Evolutionary conservation across 2,888 invertebrate genomes (phyloP).

Genomic region (Scrobipalpa costella): DNA sequence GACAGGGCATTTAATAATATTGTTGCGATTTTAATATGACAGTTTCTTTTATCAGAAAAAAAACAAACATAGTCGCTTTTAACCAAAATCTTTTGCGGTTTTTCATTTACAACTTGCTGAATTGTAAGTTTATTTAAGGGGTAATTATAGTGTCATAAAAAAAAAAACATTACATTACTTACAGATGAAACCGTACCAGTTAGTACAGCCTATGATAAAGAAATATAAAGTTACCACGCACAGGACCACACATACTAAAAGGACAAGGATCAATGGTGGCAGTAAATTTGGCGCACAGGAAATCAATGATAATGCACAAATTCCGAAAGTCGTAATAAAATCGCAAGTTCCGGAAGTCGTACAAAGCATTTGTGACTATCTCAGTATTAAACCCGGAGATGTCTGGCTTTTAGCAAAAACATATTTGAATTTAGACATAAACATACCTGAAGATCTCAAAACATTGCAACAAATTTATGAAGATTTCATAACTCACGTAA

Average conservation of each 20-base stretch:
- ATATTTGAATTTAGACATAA: conserved; percentile 11
- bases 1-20: too few relatives aligned
- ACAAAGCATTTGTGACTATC: neutral
- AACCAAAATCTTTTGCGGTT: too few relatives aligned
- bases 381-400: neutral
- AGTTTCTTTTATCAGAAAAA: too few relatives aligned
- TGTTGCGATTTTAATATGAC: too few relatives aligned
- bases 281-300: neutral
- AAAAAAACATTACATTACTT: neutral
- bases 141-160: too few relatives aligned
- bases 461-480: neutral
- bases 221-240: too few relatives aligned
- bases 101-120: too few relatives aligned
- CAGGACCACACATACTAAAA: too few relatives aligned
- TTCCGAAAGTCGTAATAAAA: neutral
- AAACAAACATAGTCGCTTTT: too few relatives aligned
- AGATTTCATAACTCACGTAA: neutral
- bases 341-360: neutral
- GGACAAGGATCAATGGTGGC: too few relatives aligned
- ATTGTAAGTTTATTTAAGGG: too few relatives aligned
- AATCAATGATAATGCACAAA: neutral
- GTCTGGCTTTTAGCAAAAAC: neutral
- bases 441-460: neutral
- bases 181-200: neutral
- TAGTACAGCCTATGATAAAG: neutral